Conservation (phyloP, 2,797 vertebrate genomes). For the Pangasius krempfi region DNA sequence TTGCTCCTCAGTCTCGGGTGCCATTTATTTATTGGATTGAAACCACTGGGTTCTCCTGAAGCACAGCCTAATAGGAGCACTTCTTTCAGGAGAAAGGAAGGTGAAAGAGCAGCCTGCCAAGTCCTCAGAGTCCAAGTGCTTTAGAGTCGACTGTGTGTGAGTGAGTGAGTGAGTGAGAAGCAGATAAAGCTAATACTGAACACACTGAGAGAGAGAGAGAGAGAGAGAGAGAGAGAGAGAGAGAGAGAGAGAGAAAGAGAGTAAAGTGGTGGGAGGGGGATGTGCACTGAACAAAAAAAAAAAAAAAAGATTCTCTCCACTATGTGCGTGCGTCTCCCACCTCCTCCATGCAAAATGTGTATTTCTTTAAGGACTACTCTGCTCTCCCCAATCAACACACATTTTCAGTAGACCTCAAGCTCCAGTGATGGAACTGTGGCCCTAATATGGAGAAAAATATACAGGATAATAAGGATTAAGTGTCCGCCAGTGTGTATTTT, state of each 20-base stretch:
- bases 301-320: constrained; percentile 14
- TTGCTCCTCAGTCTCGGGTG: constrained; percentile 37
- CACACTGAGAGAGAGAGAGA: constrained; percentile 23
- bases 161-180: constrained; percentile 41
- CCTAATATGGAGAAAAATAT: not conserved
- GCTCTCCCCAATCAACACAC: not conserved
- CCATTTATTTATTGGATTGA: constrained; percentile 20
- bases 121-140: constrained; percentile 69
- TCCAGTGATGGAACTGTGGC: not conserved
- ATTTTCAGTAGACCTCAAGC: not conserved
- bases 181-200: constrained; percentile 44
- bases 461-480: not conserved
- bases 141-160: constrained; percentile 41
- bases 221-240: constrained; percentile 18
- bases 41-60: constrained; percentile 27
- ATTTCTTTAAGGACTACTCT: not conserved
- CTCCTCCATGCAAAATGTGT: constrained; percentile 13
- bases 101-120: constrained; percentile 65
- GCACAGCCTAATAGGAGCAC: constrained; percentile 15
- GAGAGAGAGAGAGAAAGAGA: constrained; percentile 20
- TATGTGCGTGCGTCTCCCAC: constrained; percentile 24
- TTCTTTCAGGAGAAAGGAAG: constrained; percentile 45
- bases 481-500: not conserved
- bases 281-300: constrained; percentile 26
- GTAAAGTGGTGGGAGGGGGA: constrained; percentile 30